Evolutionary conservation across 2,888 invertebrate species (phyloP), one percentile per base, ranked within the genome.

Genomic region (Eutolmus rufibarbis): DNA sequence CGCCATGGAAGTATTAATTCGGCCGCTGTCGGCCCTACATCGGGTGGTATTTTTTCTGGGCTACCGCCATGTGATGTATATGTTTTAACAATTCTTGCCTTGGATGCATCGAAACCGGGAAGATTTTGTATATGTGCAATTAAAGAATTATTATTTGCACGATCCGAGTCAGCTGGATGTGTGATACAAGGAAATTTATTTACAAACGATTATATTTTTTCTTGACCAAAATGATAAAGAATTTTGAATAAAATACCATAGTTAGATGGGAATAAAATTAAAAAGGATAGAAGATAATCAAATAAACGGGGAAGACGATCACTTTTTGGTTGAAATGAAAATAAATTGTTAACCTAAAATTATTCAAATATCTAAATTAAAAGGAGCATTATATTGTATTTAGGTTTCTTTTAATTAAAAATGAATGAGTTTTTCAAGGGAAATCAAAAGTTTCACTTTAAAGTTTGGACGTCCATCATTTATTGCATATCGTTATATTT

Each of bases 1-100:
- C 96, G 95, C 97, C 97, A 97, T 91, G 97, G 97, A 92, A 97
- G 94, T 90, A 95, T 95, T 93, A 95, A 95, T 94, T 97, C 97
- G 92, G 96, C 95, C 91, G 95, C 95, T 90, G 96, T 96, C 90
- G 96, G 95, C 91, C 95, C 94, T 91, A 95, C 94, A 89, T 94
- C 94, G 87, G 92, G 92, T 89, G 92, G 91, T 89, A 92, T 66
- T 92, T 90, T 90, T 89, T 92, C 92, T 88, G 92, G 91, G 90
- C 91, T 91, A 87, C 89, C 89, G 88, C 89, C 90, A 86, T 89
- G 89, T 86, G 90, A 89, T 92, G 95, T 94, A 93, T 95, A 95
- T 92, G 95, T 95, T 93, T 95, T 95, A 91, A 95, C 95, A 90
- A 95, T 94, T 92, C 95, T 95, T 92, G 95, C 95, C 93, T 95